phyloP scores from a whole-genome alignment of 2,113 vertebrate genomes.

The Prunella fulvescens region DNA sequence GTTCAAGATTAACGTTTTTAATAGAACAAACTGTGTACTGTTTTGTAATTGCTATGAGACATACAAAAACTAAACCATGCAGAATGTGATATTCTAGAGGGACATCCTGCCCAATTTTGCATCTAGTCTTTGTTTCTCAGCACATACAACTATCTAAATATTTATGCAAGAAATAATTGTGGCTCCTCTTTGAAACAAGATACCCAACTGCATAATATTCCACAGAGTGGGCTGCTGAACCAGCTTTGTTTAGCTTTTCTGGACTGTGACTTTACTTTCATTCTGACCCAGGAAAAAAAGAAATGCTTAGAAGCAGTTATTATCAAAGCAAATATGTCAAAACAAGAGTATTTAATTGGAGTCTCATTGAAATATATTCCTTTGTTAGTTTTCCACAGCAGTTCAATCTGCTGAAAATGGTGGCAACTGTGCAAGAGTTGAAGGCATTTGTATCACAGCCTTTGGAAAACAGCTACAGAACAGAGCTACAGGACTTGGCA shows the following conservation, averaged over 20 bases:
- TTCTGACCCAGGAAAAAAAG: background rate
- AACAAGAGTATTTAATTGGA: conserved; percentile 37
- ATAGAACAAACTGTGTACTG: background rate
- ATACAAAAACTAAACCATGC: background rate
- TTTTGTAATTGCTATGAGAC: background rate
- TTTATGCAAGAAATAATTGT: conserved; percentile 49
- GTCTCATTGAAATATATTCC: background rate
- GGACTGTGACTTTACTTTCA: background rate
- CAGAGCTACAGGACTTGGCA: background rate
- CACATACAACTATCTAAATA: conserved; percentile 47
- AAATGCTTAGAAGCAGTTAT: conserved; percentile 3
- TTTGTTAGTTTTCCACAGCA: conserved; percentile 10
- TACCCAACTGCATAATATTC: background rate
- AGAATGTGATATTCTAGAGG: background rate
- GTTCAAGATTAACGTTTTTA: background rate
- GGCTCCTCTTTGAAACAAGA: conserved; percentile 30
- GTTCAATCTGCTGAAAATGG: conserved; percentile 8
- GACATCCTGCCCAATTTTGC: background rate
- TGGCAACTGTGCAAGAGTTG: conserved; percentile 13
- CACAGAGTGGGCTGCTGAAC: background rate
- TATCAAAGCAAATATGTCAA: conserved; percentile 8
- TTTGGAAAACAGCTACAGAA: conserved; percentile 18
- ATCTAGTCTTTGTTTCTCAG: conserved; percentile 32
- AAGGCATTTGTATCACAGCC: background rate
- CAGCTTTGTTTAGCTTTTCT: conserved; percentile 52